phyloP scores from a whole-genome alignment of 2,797 vertebrate species.

The Myripristis jacobus region DNA sequence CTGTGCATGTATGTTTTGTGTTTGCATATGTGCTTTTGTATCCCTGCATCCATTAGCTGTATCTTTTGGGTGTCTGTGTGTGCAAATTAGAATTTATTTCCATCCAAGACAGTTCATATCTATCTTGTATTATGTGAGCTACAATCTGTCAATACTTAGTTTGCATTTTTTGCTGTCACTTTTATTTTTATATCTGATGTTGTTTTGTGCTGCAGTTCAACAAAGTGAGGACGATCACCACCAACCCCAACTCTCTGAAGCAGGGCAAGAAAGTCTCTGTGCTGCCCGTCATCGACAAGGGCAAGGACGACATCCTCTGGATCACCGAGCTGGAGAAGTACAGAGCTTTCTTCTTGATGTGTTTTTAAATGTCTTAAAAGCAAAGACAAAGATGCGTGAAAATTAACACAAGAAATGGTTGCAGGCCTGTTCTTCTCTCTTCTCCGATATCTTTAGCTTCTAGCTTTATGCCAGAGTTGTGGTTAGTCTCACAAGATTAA shows the following conservation, averaged over 20 bases:
- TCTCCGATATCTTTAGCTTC: too few species aligned
- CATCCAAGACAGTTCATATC: neutral
- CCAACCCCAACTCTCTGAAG: conserved; percentile 81
- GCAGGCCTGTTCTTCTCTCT: too few species aligned
- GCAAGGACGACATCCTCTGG: conserved; percentile 82
- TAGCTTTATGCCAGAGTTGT: too few species aligned
- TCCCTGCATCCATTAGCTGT: neutral
- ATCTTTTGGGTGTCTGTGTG: too few species aligned
- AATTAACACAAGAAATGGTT: too few species aligned
- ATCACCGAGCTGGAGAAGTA: conserved; percentile 85
- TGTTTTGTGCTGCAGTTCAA: conserved; percentile 67
- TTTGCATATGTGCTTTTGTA: neutral
- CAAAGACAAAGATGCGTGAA: neutral
- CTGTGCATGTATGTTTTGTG: neutral
- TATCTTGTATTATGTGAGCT: neutral
- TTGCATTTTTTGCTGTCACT: neutral
- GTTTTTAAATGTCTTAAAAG: neutral
- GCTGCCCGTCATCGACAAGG: conserved; percentile 77
- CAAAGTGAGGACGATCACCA: conserved; percentile 86
- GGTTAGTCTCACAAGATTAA: too few species aligned
- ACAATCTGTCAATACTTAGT: too few species aligned
- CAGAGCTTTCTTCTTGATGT: conserved; percentile 3
- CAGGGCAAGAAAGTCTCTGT: conserved; percentile 67
- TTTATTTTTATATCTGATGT: neutral
- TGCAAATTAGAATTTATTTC: neutral